Evolutionary conservation across 2,113 vertebrate genomes (phyloP).

Genomic region (Ammodytes dubius): DNA sequence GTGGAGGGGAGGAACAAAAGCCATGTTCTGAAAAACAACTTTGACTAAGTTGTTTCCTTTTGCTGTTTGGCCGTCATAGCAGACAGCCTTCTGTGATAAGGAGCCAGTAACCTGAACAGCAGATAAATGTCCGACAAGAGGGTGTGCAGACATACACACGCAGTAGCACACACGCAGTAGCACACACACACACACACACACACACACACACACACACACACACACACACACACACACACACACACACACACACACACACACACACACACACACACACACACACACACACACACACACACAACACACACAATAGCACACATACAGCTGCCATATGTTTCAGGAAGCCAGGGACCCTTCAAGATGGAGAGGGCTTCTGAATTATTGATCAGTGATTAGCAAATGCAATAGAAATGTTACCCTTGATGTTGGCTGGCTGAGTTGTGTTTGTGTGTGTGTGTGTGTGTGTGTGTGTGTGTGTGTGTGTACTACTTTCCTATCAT

Average conservation of each 20-base stretch:
- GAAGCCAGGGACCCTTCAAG: slow-evolving; percentile 92
- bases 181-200: neutral
- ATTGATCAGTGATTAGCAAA: slow-evolving; percentile 99
- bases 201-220: slow-evolving; percentile 55
- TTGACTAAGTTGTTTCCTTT: slow-evolving; percentile 84
- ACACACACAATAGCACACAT: slow-evolving; percentile 16
- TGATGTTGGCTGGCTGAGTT: slow-evolving; percentile 86
- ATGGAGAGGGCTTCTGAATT: slow-evolving; percentile 93
- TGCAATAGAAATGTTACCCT: slow-evolving; percentile 98
- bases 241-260: slow-evolving; percentile 42
- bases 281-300: neutral
- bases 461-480: slow-evolving; percentile 29
- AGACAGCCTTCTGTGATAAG: slow-evolving; percentile 83
- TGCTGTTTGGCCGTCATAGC: slow-evolving; percentile 48
- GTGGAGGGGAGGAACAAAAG: slow-evolving; percentile 63
- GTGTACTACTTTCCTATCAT: slow-evolving; percentile 5
- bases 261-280: neutral
- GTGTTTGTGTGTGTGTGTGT: slow-evolving; percentile 38
- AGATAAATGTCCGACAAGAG: slow-evolving; percentile 73
- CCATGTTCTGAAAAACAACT: slow-evolving; percentile 76
- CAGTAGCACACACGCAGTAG: neutral
- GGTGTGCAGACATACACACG: slow-evolving; percentile 1
- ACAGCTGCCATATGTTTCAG: slow-evolving; percentile 92
- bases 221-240: slow-evolving; percentile 2
- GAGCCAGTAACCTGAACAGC: slow-evolving; percentile 81